Conservation (phyloP, 2,797 vertebrate genomes). For the Todus mexicanus region DNA sequence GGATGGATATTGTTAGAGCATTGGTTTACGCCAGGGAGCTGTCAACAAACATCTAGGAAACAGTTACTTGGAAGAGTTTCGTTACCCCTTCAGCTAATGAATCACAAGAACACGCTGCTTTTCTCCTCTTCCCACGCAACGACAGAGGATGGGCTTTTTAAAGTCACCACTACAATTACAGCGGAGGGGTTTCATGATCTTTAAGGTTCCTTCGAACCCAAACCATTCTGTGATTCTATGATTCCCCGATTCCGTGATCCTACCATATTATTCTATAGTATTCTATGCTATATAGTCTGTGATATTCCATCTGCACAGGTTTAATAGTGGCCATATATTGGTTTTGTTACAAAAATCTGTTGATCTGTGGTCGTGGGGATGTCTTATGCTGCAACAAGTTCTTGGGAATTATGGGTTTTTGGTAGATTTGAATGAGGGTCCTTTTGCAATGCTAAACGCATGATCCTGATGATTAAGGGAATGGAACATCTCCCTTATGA, state of each 20-base stretch:
- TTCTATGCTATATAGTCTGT: too few relatives aligned
- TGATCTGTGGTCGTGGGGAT: not conserved
- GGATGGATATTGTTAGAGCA: not conserved
- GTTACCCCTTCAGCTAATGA: not conserved
- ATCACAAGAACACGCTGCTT: constrained; percentile 16
- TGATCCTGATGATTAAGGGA: too few relatives aligned
- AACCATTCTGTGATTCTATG: not conserved
- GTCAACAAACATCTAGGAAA: not conserved
- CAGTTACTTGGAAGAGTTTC: not conserved
- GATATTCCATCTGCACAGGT: not conserved
- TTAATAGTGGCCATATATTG: not conserved
- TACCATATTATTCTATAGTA: too few relatives aligned
- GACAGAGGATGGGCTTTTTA: not conserved
- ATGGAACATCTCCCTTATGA: too few relatives aligned
- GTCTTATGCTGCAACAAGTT: not conserved
- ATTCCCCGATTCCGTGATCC: too few relatives aligned
- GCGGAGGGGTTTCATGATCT: not conserved
- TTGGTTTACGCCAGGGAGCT: not conserved
- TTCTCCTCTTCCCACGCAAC: too few relatives aligned
- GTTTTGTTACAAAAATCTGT: too few relatives aligned
- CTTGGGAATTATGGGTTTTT: too few relatives aligned
- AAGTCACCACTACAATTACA: not conserved
- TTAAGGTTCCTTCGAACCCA: too few relatives aligned
- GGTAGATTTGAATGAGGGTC: not conserved
- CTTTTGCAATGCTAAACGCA: not conserved